These are phyloP conservation scores for Aradus depressus DNA, from an alignment of 2,888 invertebrate species.

Conservation along the genomic window DNA sequence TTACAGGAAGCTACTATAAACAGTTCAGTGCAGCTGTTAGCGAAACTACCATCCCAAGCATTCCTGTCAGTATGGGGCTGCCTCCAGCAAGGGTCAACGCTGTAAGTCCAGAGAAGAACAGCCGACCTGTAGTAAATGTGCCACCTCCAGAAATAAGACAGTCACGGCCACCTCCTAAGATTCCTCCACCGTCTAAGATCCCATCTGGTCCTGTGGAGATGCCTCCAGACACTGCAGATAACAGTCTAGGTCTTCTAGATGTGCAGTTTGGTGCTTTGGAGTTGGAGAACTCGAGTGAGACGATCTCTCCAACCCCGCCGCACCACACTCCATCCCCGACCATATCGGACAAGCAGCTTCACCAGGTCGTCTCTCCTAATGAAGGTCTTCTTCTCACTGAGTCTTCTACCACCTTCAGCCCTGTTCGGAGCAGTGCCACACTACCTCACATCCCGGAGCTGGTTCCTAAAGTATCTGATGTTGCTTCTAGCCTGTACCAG, in stretches of 20 bases:
- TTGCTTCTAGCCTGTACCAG: conserved; percentile 22
- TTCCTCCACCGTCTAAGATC: conserved; percentile 84
- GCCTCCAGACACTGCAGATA: conserved; percentile 71
- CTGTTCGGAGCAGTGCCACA: conserved; percentile 17
- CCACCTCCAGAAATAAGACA: conserved; percentile 7
- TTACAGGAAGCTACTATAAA: too few relatives aligned
- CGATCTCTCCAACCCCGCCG: conserved; percentile 35
- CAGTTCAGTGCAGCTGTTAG: too few relatives aligned
- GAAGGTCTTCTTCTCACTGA: conserved; percentile 21
- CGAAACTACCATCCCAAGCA: too few relatives aligned
- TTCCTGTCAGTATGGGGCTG: too few relatives aligned
- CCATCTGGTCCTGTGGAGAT: conserved; percentile 91
- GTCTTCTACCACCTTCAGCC: conserved; percentile 21
- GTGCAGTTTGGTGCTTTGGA: conserved; percentile 59
- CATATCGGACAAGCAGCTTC: conserved; percentile 29
- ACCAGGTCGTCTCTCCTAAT: conserved; percentile 15
- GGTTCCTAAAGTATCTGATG: conserved; percentile 22
- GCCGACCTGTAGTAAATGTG: too few relatives aligned
- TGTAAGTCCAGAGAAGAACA: too few relatives aligned
- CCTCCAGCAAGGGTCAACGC: too few relatives aligned
- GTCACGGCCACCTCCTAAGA: conserved; percentile 45
- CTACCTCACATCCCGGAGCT: conserved; percentile 17
- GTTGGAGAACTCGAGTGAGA: conserved; percentile 37
- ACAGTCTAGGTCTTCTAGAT: conserved; percentile 66
- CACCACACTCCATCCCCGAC: conserved; percentile 30